These are phyloP conservation scores for Caenorhabditis macrosperma DNA, from an alignment of 2,888 invertebrate genomes.

Conservation along the genomic window DNA sequence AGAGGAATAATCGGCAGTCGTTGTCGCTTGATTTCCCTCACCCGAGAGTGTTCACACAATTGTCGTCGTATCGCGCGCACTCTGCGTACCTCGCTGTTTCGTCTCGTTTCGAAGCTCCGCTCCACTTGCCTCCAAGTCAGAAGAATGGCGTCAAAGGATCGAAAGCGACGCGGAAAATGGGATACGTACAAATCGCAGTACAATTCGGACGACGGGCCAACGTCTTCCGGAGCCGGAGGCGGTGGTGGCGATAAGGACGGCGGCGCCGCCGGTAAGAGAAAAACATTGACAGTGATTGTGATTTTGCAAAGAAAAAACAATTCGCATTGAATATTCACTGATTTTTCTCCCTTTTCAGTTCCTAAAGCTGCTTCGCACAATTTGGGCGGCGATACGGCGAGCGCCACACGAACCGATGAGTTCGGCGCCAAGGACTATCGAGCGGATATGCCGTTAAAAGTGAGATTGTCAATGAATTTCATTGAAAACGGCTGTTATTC, in stretches of 20 bases:
- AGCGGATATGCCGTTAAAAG: conserved; percentile 70
- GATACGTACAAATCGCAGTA: conserved; percentile 63
- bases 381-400: conserved; percentile 33
- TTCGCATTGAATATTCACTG: too few species aligned
- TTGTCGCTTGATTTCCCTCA: not conserved
- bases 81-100: conserved; percentile 18
- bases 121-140: not conserved
- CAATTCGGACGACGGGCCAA: conserved; percentile 51
- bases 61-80: conserved; percentile 3
- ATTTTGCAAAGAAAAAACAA: not conserved
- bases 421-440: conserved; percentile 73
- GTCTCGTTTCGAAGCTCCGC: conserved; percentile 8
- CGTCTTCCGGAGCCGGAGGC: conserved; percentile 19
- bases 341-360: conserved; percentile 33
- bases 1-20: not conserved
- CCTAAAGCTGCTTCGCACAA: conserved; percentile 68
- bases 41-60: conserved; percentile 2
- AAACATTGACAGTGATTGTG: not conserved
- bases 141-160: conserved; percentile 37
- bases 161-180: conserved; percentile 60
- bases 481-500: too few species aligned
- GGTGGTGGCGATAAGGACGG: conserved; percentile 43
- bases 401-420: conserved; percentile 58
- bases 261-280: conserved; percentile 27
- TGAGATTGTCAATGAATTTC: too few species aligned